Evolutionary conservation across 1,140 invertebrate species (phyloP), one percentile per base, ranked within the genome.

Genomic region (Panulirus ornatus): DNA sequence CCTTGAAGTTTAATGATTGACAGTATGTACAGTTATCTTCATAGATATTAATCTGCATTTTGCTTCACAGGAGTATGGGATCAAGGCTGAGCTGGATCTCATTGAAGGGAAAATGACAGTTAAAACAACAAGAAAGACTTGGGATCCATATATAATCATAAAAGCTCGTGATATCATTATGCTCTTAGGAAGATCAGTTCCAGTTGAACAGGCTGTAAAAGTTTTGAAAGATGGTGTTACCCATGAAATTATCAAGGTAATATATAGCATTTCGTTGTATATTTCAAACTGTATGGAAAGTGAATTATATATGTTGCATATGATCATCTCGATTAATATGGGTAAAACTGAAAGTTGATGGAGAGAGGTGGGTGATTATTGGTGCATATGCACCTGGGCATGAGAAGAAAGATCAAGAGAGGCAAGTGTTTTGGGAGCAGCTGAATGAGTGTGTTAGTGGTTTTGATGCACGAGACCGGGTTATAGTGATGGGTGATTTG

Each of bases 241-340:
- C 36, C 97, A 97, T 93, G 99, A 99, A 93, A 98, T 99, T 30
- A 99, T 99, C 54, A 99, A 99, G 95, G 99, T 99, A 92, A 97
- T 97, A 44, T 97, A 38, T 30, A 14, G 8, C n/a, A 73, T 47
- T 71, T 71, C 42, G 42, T 42, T 51, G 44, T 79, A 22, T 54
- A 14, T 42, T 27, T 78, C n/a, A n/a, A n/a, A n/a, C n/a, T n/a
- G n/a, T n/a, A n/a, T n/a, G n/a, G n/a, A n/a, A n/a, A n/a, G n/a
- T n/a, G n/a, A n/a, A n/a, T n/a, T n/a, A n/a, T n/a, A n/a, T n/a
- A n/a, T n/a, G n/a, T n/a, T n/a, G n/a, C n/a, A n/a, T n/a, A n/a
- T n/a, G n/a, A n/a, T n/a, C n/a, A n/a, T n/a, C n/a, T n/a, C n/a
- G n/a, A n/a, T n/a, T n/a, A n/a, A n/a, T n/a, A n/a, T n/a, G n/a